phyloP scores from a whole-genome alignment of 2,113 vertebrate species.

The Callithrix jacchus region DNA sequence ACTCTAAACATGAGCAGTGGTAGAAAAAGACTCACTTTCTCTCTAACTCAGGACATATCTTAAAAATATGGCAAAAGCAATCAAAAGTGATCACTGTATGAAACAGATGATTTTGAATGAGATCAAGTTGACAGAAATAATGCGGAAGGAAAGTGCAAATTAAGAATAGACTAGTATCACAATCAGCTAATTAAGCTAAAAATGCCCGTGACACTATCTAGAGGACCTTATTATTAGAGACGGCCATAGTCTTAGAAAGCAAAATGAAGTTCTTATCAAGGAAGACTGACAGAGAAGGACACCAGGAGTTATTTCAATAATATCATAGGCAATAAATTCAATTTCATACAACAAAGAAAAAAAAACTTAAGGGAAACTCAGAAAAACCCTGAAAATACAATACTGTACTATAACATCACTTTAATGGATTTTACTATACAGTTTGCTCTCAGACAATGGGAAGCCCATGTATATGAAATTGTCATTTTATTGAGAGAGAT shows the following conservation, averaged over 20 bases:
- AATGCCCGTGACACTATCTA: not conserved
- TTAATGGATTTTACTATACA: slow-evolving; percentile 55
- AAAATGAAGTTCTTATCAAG: slow-evolving; percentile 21
- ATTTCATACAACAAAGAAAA: slow-evolving; percentile 58
- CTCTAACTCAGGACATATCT: not conserved
- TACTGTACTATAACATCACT: not conserved
- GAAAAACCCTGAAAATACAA: slow-evolving; percentile 39
- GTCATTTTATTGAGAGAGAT: slow-evolving; percentile 66
- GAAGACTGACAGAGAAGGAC: not conserved
- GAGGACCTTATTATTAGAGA: not conserved
- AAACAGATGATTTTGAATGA: not conserved
- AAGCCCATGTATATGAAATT: slow-evolving; percentile 41
- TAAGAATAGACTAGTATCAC: not conserved
- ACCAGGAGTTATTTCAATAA: slow-evolving; percentile 44
- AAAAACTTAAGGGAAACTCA: slow-evolving; percentile 19
- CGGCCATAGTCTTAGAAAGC: not conserved
- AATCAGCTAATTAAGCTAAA: slow-evolving; percentile 6
- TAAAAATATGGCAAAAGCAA: not conserved
- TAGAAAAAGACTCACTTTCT: not conserved
- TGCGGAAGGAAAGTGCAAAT: not conserved
- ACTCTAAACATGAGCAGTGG: no score
- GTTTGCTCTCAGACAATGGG: slow-evolving; percentile 42
- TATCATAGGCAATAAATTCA: slow-evolving; percentile 53
- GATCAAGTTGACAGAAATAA: not conserved
- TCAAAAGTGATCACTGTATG: not conserved